Evolutionary conservation across 2,888 invertebrate genomes (phyloP), one percentile per base, ranked within the genome.

Genomic region (Hedya salicella): DNA sequence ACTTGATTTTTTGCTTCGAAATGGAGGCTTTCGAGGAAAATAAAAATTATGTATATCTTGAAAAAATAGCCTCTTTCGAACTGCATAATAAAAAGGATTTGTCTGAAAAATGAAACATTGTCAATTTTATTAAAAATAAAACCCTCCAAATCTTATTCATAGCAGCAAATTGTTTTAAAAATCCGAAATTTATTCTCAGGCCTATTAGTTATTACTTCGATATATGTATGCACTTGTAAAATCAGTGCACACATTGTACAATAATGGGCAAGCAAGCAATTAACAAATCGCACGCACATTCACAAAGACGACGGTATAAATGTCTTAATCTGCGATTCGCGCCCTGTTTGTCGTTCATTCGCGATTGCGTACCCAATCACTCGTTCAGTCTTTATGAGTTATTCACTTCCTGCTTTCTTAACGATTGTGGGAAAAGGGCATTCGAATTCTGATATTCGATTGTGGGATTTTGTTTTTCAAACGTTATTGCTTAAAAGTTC

Each of bases 381-480:
- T 77, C 80, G 52, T 44, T 50, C 83, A 81, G 81, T 82, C 78
- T 81, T 87, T 87, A 85, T 86, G 75, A 74, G 71, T 68, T 70
- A 71, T 75, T 81, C 78, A 76, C 77, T 89, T 87, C 85, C 85
- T 87, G 88, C 87, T 88, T 79, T 78, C 80, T 79, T 75, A 72
- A 83, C 86, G 57, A 89, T 89, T 91, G 91, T 91, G 91, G 87
- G 85, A 86, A 85, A 80, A 80, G 86, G 83, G 80, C 83, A 85
- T 82, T 85, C 73, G 71, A 81, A 81, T 83, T 83, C 84, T 82
- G 80, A 81, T 82, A 82, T 81, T 76, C 81, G 77, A 83, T 86
- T 87, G 86, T 89, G 88, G 82, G 88, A 89, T 86, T 46, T 46
- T 30, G 32, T 79, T 30, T 40, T 39, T 40, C 54, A 17, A 70